Evolutionary conservation across 2,797 vertebrate species (phyloP).

Genomic region (Salmo trutta): DNA sequence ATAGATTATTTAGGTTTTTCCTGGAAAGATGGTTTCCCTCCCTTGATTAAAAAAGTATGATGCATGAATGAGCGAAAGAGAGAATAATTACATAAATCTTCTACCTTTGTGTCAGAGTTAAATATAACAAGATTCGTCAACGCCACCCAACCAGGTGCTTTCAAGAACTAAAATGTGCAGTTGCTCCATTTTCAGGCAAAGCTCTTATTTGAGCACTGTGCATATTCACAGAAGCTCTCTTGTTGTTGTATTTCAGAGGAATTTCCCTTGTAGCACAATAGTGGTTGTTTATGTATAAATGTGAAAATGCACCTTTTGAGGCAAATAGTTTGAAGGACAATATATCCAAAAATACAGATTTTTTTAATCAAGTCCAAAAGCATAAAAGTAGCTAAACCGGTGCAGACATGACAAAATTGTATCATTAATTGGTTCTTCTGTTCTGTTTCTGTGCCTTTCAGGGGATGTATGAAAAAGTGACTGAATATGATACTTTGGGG

Average conservation of each 20-base stretch:
- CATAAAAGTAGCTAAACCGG: not conserved
- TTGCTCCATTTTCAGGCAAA: not conserved
- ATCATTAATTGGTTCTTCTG: not conserved
- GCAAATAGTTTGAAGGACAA: not conserved
- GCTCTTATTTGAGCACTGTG: not conserved
- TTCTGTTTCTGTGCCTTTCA: slow-evolving; percentile 41
- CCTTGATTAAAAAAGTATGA: not conserved
- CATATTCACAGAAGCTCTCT: not conserved
- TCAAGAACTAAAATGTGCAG: not conserved
- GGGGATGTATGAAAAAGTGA: slow-evolving; percentile 59
- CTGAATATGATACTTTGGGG: slow-evolving; percentile 47
- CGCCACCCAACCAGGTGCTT: not conserved
- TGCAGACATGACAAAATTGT: not conserved
- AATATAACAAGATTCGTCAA: not conserved
- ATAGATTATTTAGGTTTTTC: too few relatives aligned
- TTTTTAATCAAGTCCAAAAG: slow-evolving; percentile 16
- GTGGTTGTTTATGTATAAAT: not conserved
- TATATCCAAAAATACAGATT: too few relatives aligned
- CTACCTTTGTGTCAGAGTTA: slow-evolving; percentile 5
- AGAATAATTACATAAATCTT: not conserved
- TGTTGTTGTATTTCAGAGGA: not conserved
- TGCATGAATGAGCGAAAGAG: not conserved
- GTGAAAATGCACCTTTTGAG: not conserved
- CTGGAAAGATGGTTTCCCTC: too few relatives aligned
- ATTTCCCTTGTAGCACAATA: not conserved